phyloP scores from a whole-genome alignment of 2,797 vertebrate species.

The Australoheros facetus region DNA sequence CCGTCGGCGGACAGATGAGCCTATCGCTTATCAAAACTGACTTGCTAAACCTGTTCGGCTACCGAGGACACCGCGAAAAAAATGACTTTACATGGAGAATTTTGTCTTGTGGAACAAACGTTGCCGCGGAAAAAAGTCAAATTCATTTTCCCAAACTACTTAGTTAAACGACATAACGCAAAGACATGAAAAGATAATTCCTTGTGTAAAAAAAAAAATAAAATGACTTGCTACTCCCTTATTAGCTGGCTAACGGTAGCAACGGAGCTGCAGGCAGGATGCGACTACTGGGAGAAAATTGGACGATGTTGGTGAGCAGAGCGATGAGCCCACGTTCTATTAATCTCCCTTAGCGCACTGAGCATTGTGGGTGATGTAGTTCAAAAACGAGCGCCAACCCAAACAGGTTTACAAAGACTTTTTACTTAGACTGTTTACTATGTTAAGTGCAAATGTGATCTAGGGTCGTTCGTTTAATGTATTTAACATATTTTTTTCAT shows the following conservation, averaged over 20 bases:
- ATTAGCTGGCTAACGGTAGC: conserved; percentile 57
- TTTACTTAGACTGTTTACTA: not conserved
- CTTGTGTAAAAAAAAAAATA: not conserved
- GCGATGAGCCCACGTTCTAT: conserved; percentile 36
- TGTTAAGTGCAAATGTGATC: not conserved
- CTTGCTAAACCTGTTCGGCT: conserved; percentile 48
- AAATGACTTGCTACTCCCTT: conserved; percentile 15
- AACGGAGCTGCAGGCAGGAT: conserved; percentile 40
- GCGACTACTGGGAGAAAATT: conserved; percentile 30
- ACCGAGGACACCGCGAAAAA: conserved; percentile 46
- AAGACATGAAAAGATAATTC: not conserved
- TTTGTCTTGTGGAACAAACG: not conserved
- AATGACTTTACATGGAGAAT: conserved; percentile 1
- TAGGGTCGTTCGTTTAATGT: not conserved
- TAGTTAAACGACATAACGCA: not conserved
- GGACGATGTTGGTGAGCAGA: conserved; percentile 24
- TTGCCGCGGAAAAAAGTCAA: not conserved
- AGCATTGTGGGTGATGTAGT: conserved; percentile 61
- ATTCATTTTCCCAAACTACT: conserved; percentile 20
- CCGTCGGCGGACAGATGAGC: conserved; percentile 47
- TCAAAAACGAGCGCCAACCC: not conserved
- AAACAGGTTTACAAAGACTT: not conserved
- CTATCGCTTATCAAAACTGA: conserved; percentile 36
- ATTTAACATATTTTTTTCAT: not conserved
- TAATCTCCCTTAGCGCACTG: conserved; percentile 5